phyloP scores from a whole-genome alignment of 2,888 invertebrate species.

The Oscheius onirici region DNA sequence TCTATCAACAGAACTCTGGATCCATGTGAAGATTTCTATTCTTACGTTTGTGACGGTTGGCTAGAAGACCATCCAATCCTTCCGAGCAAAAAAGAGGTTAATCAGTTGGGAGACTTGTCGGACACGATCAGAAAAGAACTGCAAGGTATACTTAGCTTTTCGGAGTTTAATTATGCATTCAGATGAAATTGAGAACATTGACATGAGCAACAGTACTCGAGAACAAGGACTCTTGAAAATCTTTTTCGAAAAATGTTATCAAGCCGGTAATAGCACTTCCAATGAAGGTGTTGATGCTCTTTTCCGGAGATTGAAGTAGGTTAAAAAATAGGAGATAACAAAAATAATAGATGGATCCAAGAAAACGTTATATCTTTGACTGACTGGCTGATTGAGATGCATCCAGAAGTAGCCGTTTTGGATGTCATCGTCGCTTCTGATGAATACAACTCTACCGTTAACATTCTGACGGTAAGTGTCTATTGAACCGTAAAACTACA shows the following conservation, averaged over 20 bases:
- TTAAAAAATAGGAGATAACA: neutral
- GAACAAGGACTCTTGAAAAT: neutral
- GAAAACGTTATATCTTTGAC: conserved; percentile 12
- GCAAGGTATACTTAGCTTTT: neutral
- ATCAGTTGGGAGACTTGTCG: conserved; percentile 15
- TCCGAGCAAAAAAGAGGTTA: neutral
- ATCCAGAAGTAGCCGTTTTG: conserved; percentile 8
- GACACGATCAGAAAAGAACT: neutral
- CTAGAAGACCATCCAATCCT: conserved; percentile 12
- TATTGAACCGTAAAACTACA: neutral
- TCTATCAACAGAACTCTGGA: conserved; percentile 14
- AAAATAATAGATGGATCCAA: neutral
- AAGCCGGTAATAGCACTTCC: conserved; percentile 10
- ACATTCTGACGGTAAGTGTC: conserved; percentile 27
- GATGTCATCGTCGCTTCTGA: conserved; percentile 23
- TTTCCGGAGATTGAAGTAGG: conserved; percentile 9
- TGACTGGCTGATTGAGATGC: conserved; percentile 32
- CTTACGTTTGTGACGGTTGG: conserved; percentile 27
- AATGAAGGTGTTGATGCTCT: conserved; percentile 4
- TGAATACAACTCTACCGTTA: conserved; percentile 26
- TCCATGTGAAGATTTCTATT: conserved; percentile 28
- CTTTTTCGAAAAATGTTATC: neutral
- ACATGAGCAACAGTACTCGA: neutral
- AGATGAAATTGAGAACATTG: conserved; percentile 3
- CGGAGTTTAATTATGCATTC: neutral